phyloP scores from a whole-genome alignment of 2,113 vertebrate species.

The Sterna hirundo region DNA sequence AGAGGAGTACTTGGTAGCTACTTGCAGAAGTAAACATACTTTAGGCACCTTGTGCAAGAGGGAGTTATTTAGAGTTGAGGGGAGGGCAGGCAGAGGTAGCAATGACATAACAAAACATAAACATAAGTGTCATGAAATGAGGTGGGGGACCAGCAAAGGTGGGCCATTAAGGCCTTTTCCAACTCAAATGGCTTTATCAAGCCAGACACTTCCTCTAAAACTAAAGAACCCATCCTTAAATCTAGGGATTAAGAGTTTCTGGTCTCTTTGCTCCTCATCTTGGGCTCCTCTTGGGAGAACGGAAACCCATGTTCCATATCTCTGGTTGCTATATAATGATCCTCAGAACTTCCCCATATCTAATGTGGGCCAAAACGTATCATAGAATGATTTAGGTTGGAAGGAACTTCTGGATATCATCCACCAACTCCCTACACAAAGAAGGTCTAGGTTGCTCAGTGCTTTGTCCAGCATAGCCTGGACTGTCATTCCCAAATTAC shows the following conservation, averaged over 20 bases:
- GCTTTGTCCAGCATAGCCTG: neutral
- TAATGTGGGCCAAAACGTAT: neutral
- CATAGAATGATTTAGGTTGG: neutral
- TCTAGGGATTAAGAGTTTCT: neutral
- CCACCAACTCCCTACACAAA: neutral
- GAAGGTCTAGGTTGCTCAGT: neutral
- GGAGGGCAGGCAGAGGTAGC: neutral
- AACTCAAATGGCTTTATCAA: neutral
- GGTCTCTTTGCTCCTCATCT: neutral
- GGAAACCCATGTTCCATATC: neutral
- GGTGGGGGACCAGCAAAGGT: neutral
- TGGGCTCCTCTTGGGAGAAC: neutral
- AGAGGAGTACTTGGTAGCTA: neutral
- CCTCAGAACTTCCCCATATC: neutral
- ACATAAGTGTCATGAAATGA: neutral
- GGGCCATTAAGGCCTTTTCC: neutral
- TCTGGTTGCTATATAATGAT: neutral
- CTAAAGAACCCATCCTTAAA: neutral
- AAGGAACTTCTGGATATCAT: neutral
- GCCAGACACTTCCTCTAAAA: neutral
- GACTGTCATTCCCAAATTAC: neutral
- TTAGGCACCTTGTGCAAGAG: neutral
- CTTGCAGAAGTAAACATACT: neutral
- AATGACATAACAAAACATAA: neutral
- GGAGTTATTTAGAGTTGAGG: neutral